Conservation (phyloP, 2,113 vertebrate genomes). For the Sardina pilchardus region DNA sequence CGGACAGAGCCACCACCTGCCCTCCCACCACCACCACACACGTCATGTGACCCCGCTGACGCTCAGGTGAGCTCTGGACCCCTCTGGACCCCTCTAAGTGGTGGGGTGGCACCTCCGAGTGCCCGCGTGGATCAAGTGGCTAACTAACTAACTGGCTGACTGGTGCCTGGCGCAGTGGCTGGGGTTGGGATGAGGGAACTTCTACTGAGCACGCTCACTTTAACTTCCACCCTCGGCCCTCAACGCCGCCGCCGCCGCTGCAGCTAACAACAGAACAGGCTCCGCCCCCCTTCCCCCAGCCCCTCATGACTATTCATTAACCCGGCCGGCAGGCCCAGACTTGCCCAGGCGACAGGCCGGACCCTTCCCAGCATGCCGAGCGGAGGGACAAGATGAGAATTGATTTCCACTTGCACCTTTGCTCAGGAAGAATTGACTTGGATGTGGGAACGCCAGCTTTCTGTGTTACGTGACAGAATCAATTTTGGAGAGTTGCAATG, state of each 20-base stretch:
- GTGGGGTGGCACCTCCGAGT: neutral
- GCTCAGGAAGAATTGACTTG: neutral
- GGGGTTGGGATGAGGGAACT: conserved; percentile 12
- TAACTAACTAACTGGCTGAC: neutral
- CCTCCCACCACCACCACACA: conserved; percentile 47
- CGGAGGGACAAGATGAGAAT: conserved; percentile 45
- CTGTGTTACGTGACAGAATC: neutral
- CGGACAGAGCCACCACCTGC: neutral
- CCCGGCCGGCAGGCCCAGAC: conserved; percentile 80
- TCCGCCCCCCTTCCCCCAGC: conserved; percentile 74
- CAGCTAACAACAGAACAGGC: conserved; percentile 88
- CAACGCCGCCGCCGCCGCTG: conserved; percentile 80
- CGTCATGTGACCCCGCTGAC: conserved; percentile 70
- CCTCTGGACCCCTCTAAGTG: neutral
- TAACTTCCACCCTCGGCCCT: conserved; percentile 62
- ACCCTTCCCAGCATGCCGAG: conserved; percentile 73
- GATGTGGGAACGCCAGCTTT: neutral
- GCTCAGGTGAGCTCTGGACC: conserved; percentile 33
- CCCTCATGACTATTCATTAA: conserved; percentile 90
- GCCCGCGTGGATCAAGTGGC: neutral
- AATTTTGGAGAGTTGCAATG: neutral
- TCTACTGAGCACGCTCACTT: conserved; percentile 4
- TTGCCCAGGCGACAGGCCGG: conserved; percentile 80
- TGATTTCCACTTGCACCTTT: conserved; percentile 17
- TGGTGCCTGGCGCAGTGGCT: neutral